Conservation (phyloP, 2,113 vertebrate species). For the Colossoma macropomum region DNA sequence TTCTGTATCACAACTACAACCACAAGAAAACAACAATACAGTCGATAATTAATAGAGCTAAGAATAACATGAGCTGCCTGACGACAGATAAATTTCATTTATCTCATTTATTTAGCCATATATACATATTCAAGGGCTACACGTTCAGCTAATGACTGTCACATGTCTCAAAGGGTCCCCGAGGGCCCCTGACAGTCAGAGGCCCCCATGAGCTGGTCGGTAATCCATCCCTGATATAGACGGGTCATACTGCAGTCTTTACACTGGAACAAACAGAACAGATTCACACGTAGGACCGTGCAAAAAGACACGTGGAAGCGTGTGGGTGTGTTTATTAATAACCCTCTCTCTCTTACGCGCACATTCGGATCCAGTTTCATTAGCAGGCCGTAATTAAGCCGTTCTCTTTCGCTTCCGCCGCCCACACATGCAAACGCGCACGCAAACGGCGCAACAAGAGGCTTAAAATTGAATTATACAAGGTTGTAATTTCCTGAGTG, state of each 20-base stretch:
- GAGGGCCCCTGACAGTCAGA: no score
- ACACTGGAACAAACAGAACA: slow-evolving; percentile 10
- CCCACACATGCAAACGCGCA: slow-evolving; percentile 38
- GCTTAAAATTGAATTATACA: slow-evolving; percentile 51
- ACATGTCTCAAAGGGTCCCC: no score
- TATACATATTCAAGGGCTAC: no score
- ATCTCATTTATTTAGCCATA: no score
- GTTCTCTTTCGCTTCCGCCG: slow-evolving; percentile 40
- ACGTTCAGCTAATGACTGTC: no score
- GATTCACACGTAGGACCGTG: neutral
- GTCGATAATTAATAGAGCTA: no score
- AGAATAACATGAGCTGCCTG: no score
- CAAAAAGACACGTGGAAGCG: neutral
- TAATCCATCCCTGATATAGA: neutral
- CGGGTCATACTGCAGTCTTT: neutral
- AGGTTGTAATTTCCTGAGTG: slow-evolving; percentile 54
- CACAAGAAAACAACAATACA: no score
- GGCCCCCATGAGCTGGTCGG: no score
- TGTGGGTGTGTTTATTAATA: slow-evolving; percentile 26
- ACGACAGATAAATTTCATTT: no score
- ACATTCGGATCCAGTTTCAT: slow-evolving; percentile 31
- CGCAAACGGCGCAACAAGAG: slow-evolving; percentile 37
- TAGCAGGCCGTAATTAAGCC: slow-evolving; percentile 52
- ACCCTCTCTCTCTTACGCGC: slow-evolving; percentile 11
- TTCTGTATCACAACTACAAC: no score